Conservation (phyloP, 2,888 invertebrate species). For the Callyntrura guangdongensis region DNA sequence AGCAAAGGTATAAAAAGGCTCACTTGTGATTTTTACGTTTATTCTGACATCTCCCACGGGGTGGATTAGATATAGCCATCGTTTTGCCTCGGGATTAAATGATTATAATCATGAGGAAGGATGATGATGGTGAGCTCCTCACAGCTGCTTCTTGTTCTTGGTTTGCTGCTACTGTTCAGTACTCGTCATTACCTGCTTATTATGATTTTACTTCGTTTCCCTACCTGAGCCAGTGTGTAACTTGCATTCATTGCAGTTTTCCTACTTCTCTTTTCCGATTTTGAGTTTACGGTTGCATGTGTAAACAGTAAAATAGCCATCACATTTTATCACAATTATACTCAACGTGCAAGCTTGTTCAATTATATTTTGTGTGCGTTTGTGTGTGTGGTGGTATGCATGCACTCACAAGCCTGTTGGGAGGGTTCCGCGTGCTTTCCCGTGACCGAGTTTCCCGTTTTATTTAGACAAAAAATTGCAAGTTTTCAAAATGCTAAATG, state of each 20-base stretch:
- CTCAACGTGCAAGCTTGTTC: conserved; percentile 39
- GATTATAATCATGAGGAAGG: conserved; percentile 70
- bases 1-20: conserved; percentile 68
- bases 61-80: conserved; percentile 71
- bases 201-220: conserved; percentile 38
- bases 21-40: conserved; percentile 73
- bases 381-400: neutral
- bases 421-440: no score
- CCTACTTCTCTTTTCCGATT: neutral
- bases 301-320: conserved; percentile 32
- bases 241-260: neutral
- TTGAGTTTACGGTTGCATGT: conserved; percentile 7
- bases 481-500: no score
- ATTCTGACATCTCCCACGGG: conserved; percentile 78
- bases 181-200: conserved; percentile 37
- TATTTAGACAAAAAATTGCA: no score
- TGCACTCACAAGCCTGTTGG: neutral
- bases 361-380: conserved; percentile 33
- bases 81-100: conserved; percentile 70
- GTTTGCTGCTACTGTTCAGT: conserved; percentile 51
- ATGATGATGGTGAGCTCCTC: conserved; percentile 64
- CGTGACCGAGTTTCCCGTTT: no score
- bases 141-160: conserved; percentile 75
- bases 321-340: conserved; percentile 30
- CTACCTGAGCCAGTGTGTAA: neutral